Evolutionary conservation across 2,888 invertebrate genomes (phyloP).

Genomic region (Habrosyne pyritoides): DNA sequence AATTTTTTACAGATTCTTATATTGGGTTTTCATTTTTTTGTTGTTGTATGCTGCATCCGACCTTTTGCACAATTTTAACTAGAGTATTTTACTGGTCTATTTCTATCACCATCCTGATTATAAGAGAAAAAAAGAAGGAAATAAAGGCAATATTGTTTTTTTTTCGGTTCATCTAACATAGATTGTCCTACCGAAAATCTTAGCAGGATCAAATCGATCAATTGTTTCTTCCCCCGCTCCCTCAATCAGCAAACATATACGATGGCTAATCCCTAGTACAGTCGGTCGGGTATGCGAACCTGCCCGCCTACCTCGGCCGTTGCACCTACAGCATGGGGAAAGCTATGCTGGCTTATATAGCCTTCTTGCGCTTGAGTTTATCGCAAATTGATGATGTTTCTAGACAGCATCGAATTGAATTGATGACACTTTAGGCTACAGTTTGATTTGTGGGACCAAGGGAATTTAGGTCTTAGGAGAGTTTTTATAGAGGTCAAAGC

Average conservation of each 20-base stretch:
- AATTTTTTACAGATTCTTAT: no score
- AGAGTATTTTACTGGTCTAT: no score
- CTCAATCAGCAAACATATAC: conserved; percentile 11
- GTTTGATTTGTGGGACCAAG: background rate
- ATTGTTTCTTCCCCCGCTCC: background rate
- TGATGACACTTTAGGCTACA: conserved; percentile 11
- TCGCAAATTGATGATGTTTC: conserved; percentile 6
- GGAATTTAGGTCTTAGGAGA: background rate
- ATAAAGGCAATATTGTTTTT: no score
- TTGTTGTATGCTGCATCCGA: no score
- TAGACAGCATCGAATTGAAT: background rate
- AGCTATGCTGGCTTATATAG: conserved; percentile 17
- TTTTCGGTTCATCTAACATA: no score
- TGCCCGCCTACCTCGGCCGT: conserved; percentile 61
- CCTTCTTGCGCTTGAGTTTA: background rate
- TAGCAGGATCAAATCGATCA: no score
- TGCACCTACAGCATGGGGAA: conserved; percentile 42
- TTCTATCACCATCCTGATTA: no score
- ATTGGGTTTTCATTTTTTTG: no score
- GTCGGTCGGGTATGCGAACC: conserved; percentile 34
- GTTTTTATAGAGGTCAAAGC: background rate
- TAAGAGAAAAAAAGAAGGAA: no score
- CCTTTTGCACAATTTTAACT: no score
- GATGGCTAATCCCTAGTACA: conserved; percentile 17
- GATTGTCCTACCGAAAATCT: no score